phyloP scores from a whole-genome alignment of 2,797 vertebrate species.

The Cottoperca gobio region DNA sequence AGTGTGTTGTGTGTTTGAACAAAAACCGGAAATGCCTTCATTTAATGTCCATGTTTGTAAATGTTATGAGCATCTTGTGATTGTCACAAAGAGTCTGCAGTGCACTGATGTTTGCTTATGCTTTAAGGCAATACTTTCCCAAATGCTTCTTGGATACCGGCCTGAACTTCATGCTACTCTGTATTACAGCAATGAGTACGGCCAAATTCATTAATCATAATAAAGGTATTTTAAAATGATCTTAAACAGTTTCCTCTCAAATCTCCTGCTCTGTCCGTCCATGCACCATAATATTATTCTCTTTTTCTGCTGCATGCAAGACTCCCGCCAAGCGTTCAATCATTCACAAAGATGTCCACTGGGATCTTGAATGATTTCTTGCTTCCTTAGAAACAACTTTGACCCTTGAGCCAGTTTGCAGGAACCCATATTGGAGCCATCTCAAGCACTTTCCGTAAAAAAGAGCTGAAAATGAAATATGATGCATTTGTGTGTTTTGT shows the following conservation, averaged over 20 bases:
- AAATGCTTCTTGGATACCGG: background rate
- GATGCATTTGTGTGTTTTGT: background rate
- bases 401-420: background rate
- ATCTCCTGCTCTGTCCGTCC: background rate
- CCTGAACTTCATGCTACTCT: conserved; percentile 8
- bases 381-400: background rate
- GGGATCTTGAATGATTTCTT: background rate
- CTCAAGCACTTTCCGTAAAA: conserved; percentile 23
- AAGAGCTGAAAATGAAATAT: conserved; percentile 4
- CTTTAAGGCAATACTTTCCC: background rate
- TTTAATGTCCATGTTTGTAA: background rate
- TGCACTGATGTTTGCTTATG: background rate
- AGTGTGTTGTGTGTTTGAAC: background rate
- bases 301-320: background rate
- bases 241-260: conserved; percentile 16
- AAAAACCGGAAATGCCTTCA: conserved; percentile 47
- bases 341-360: background rate
- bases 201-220: conserved; percentile 10
- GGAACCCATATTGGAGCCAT: conserved; percentile 21
- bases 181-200: background rate
- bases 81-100: background rate
- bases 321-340: background rate
- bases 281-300: background rate
- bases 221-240: conserved; percentile 9
- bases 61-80: conserved; percentile 1